Evolutionary conservation across 2,888 invertebrate genomes (phyloP).

Genomic region (Lypha dubia): DNA sequence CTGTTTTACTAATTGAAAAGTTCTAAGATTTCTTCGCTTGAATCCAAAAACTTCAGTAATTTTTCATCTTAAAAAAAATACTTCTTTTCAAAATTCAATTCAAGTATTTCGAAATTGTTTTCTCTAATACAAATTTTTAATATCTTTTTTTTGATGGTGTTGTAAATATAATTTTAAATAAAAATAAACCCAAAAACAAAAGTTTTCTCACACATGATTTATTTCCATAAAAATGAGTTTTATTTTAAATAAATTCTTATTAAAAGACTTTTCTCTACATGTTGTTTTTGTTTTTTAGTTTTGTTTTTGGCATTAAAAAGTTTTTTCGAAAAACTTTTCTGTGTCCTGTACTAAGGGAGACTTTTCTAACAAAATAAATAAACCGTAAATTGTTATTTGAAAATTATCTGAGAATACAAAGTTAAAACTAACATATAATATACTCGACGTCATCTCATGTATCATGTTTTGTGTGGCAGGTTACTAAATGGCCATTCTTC

Average conservation of each 20-base stretch:
- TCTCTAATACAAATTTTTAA: no score
- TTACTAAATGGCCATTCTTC: constrained; percentile 30
- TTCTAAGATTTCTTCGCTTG: no score
- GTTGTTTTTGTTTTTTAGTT: background rate
- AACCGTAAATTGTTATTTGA: constrained; percentile 44
- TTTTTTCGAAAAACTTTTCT: background rate
- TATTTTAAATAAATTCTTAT: constrained; percentile 1
- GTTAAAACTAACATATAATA: background rate
- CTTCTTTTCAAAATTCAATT: no score
- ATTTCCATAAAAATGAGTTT: background rate
- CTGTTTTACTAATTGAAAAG: no score
- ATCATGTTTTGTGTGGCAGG: constrained; percentile 6
- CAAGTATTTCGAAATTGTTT: no score
- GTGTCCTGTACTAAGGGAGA: background rate
- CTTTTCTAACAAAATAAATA: constrained; percentile 50
- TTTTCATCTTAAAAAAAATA: no score
- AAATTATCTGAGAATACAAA: constrained; percentile 17
- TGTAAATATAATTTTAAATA: no score
- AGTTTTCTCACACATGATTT: background rate
- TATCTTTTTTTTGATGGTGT: no score
- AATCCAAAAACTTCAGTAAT: no score
- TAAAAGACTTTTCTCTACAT: background rate
- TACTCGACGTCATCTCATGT: no score
- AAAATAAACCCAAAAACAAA: background rate
- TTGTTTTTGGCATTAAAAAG: background rate